Conservation (phyloP, 2,113 vertebrate species). For the Mesitornis unicolor region DNA sequence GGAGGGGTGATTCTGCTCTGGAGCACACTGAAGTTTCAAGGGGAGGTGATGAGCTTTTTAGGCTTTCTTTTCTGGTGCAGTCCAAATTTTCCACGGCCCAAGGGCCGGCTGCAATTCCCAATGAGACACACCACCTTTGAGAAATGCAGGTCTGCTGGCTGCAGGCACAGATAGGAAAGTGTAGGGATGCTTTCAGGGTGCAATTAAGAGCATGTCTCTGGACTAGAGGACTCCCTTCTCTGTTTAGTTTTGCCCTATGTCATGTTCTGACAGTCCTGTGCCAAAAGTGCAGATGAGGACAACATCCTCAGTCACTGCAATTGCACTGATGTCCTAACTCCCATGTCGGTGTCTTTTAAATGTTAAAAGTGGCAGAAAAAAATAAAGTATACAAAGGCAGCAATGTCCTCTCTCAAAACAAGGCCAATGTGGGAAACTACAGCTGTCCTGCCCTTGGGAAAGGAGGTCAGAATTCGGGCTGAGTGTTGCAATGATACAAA, state of each 20-base stretch:
- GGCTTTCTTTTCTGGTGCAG: constrained; percentile 15
- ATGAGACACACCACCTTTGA: constrained; percentile 1
- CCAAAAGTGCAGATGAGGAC: neutral
- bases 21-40: neutral
- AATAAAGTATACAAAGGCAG: neutral
- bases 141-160: constrained; percentile 7
- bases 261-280: fast-evolving
- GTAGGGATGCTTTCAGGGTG: constrained; percentile 42
- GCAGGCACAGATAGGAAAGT: neutral
- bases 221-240: neutral
- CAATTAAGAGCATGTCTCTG: constrained; percentile 32
- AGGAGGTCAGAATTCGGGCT: neutral
- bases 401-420: neutral
- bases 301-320: neutral
- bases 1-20: neutral
- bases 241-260: neutral
- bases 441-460: neutral
- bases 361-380: neutral
- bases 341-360: neutral
- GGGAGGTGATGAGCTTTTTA: constrained; percentile 32
- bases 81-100: constrained; percentile 5
- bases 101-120: constrained; percentile 3
- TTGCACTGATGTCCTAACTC: neutral
- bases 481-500: neutral
- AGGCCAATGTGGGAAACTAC: neutral